Evolutionary conservation across 1,140 invertebrate species (phyloP), one percentile per base, ranked within the genome.

Genomic region (Charaxes varanes): DNA sequence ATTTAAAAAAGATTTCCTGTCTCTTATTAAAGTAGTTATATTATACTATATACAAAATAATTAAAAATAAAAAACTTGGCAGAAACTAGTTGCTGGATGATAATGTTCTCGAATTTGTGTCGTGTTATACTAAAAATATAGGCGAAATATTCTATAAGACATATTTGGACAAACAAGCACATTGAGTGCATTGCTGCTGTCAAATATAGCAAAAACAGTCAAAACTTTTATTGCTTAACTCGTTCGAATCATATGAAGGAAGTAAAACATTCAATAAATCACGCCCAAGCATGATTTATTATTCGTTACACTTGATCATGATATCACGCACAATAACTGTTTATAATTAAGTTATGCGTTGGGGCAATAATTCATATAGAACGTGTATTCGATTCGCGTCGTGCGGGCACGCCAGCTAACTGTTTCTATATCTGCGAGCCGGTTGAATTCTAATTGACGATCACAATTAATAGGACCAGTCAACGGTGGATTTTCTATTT

Each of bases 401-500:
- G 47, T 27, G 11, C 26, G 44, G 45, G 61, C 78, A 80, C 76
- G 77, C 78, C 66, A 80, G 26, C 62, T 84, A 84, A 84, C 80
- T 76, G 80, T 82, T 74, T 58, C 63, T 50, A 56, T 53, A 57
- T 72, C 63, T 54, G 40, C 55, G 53, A 63, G 63, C 62, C 62
- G 45, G 24, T 62, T 74, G 78, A 80, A 83, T 83, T 77, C 65
- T 80, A 83, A 79, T 76, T 44, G 60, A 63, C 38, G 50, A 42
- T 64, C 62, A 69, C 79, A 79, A 81, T 83, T 79, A 81, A 72
- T 78, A 77, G 64, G 62, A 62, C 67, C 74, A 81, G 54, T 78
- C 68, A 81, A 79, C 79, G 68, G 66, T 80, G 68, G 62, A 80
- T 76, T 83, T 80, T 80, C 76, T 83, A 83, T 80, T 83, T 81